Evolutionary conservation across 2,888 invertebrate genomes (phyloP).

Genomic region (Eutolmus rufibarbis): DNA sequence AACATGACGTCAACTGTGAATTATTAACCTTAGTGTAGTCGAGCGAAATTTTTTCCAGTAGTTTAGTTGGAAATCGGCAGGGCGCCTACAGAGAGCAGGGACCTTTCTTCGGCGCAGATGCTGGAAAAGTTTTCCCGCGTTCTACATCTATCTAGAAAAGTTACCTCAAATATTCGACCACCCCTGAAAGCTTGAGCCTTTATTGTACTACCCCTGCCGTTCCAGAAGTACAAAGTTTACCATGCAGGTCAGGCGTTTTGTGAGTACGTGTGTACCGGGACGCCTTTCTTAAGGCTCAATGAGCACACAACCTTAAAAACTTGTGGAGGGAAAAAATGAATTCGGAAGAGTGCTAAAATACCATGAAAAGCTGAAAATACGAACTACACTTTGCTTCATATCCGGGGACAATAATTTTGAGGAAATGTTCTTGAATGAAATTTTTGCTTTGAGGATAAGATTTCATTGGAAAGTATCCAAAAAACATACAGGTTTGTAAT

Average conservation of each 20-base stretch:
- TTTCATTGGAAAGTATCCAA: neutral
- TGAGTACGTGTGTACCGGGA: neutral
- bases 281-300: neutral
- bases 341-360: neutral
- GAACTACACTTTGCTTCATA: neutral
- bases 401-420: neutral
- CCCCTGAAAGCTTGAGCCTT: neutral
- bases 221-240: neutral
- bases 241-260: neutral
- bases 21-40: conserved; percentile 3
- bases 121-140: neutral
- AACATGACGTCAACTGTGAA: conserved; percentile 25
- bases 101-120: neutral
- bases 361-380: neutral
- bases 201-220: neutral
- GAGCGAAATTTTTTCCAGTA: neutral
- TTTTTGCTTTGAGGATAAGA: neutral
- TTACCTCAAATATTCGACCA: neutral
- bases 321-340: neutral
- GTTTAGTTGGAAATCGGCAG: neutral
- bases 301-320: neutral
- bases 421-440: neutral
- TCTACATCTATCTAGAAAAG: neutral
- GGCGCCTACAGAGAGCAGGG: neutral
- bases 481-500: neutral